Conservation (phyloP, 2,888 invertebrate genomes). For the Meiosimyza decipiens region DNA sequence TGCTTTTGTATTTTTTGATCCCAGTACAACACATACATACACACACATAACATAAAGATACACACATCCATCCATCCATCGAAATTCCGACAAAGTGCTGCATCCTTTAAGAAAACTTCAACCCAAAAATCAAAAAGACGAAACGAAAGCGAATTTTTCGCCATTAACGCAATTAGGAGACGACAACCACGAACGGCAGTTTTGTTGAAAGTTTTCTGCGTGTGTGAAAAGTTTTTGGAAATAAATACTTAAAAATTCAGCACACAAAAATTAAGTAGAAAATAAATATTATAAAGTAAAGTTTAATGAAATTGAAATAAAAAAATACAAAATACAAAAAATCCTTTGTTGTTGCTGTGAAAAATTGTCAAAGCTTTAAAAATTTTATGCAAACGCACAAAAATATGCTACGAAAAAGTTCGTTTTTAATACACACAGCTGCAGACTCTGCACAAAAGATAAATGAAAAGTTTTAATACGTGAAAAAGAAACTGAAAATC, state of each 20-base stretch:
- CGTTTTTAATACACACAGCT: too few relatives aligned
- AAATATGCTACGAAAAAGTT: too few relatives aligned
- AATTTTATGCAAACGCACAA: too few relatives aligned
- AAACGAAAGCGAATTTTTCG: not conserved
- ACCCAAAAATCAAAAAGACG: slow-evolving; percentile 13
- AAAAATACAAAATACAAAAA: not conserved
- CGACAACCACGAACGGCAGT: not conserved
- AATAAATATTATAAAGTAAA: not conserved
- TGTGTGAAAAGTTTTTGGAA: not conserved
- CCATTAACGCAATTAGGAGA: slow-evolving; percentile 18
- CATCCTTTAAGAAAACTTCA: slow-evolving; percentile 15
- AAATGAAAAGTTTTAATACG: too few relatives aligned
- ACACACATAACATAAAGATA: slow-evolving; percentile 26
- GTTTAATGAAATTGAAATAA: not conserved
- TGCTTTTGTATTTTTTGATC: not conserved
- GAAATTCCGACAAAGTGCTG: slow-evolving; percentile 19
- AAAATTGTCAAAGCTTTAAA: too few relatives aligned
- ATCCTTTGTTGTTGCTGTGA: not conserved
- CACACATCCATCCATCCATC: not conserved
- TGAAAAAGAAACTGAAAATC: too few relatives aligned
- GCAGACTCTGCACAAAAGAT: too few relatives aligned
- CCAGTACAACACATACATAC: slow-evolving; percentile 31
- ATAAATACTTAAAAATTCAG: not conserved
- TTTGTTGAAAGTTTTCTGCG: not conserved
- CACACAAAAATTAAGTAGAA: not conserved